A percentile compares a stretch with the other conserved stretches of the same genome.
Evolutionary conservation across 2,888 invertebrate genomes (phyloP).

Genomic region (Agriopis leucophaearia): DNA sequence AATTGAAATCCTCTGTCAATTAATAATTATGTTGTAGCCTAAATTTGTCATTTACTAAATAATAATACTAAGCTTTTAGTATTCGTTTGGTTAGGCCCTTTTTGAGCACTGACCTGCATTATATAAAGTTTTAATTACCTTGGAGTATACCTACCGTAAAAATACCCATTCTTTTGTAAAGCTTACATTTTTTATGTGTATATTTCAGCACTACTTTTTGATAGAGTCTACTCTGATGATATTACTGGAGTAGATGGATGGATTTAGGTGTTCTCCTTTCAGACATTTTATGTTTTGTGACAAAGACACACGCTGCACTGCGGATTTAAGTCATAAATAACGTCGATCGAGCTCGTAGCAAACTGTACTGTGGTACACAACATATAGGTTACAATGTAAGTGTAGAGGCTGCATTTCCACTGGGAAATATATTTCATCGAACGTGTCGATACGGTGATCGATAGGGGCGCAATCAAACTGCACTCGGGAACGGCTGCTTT

Average conservation of each 20-base stretch:
- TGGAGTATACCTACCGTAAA: too few species aligned
- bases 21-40: too few species aligned
- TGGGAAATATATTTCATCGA: slow-evolving; percentile 31
- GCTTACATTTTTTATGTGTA: too few species aligned
- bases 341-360: slow-evolving; percentile 31
- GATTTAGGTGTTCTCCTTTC: background rate
- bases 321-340: slow-evolving; percentile 41
- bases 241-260: background rate
- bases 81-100: too few species aligned
- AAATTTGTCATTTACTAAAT: too few species aligned
- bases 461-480: slow-evolving; percentile 41
- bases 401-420: slow-evolving; percentile 29
- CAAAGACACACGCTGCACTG: slow-evolving; percentile 19
- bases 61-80: too few species aligned
- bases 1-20: too few species aligned
- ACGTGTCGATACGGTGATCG: slow-evolving; percentile 37
- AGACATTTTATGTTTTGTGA: slow-evolving; percentile 7
- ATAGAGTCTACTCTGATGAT: background rate
- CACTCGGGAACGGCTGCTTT: slow-evolving; percentile 26
- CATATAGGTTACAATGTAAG: slow-evolving; percentile 26
- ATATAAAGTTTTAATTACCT: too few species aligned
- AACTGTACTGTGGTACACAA: too few species aligned
- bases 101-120: too few species aligned
- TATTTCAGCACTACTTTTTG: too few species aligned
- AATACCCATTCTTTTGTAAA: too few species aligned